Conservation (phyloP, 2,797 vertebrate species). For the Myotis pilosus region DNA sequence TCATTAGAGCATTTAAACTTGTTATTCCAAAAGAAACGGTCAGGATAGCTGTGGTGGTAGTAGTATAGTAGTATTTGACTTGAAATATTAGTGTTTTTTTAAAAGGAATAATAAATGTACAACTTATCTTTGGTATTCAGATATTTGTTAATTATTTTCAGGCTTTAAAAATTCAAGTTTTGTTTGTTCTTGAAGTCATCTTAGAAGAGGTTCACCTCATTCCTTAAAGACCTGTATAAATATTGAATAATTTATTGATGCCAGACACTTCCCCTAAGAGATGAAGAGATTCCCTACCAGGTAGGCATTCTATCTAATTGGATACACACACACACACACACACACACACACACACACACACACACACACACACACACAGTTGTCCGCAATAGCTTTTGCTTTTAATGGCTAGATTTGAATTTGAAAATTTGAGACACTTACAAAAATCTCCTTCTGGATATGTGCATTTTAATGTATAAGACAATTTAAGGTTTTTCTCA, state of each 20-base stretch:
- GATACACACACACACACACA: no score
- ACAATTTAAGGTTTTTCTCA: slow-evolving; percentile 42
- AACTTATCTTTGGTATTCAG: neutral
- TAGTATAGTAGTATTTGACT: neutral
- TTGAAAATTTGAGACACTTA: slow-evolving; percentile 13
- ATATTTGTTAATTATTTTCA: slow-evolving; percentile 39
- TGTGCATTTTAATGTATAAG: slow-evolving; percentile 39
- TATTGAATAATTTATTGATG: neutral
- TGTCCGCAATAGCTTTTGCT: slow-evolving; percentile 16
- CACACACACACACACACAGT: neutral
- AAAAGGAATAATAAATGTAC: neutral
- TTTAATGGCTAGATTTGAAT: slow-evolving; percentile 34
- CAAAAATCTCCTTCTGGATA: neutral
- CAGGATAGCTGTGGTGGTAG: neutral
- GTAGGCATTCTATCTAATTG: neutral
- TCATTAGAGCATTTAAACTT: slow-evolving; percentile 2
- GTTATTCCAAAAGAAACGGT: slow-evolving; percentile 41
- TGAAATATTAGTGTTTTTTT: slow-evolving; percentile 28
- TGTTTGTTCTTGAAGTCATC: neutral
- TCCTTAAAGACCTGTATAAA: neutral
- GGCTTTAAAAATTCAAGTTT: slow-evolving; percentile 31
- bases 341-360: no score
- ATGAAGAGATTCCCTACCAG: neutral
- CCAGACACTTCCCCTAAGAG: neutral
- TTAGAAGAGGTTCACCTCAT: neutral